Conservation (phyloP, 2,113 vertebrate genomes). For the Peucedramus taeniatus region DNA sequence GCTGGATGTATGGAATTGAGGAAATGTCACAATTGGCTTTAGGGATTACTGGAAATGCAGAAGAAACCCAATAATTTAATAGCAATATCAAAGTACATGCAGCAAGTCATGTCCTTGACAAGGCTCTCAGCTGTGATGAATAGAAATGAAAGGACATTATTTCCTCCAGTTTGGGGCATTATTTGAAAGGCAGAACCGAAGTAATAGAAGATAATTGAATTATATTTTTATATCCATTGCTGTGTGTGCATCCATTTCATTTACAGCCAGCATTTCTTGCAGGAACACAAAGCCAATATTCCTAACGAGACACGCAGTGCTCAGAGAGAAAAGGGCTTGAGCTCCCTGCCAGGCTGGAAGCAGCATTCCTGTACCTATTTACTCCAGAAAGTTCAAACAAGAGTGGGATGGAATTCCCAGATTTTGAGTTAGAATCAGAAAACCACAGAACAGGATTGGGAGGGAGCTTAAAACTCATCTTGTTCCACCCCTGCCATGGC, state of each 20-base stretch:
- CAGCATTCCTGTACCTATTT: background rate
- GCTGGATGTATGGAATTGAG: background rate
- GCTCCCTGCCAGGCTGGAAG: background rate
- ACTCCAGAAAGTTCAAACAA: background rate
- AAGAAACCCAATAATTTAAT: constrained; percentile 3
- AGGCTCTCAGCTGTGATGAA: background rate
- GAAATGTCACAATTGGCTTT: constrained; percentile 4
- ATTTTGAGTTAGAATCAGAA: background rate
- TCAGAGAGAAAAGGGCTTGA: background rate
- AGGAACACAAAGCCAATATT: background rate
- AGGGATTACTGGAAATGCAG: constrained; percentile 3
- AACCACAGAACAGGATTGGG: background rate
- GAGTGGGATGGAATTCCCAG: background rate
- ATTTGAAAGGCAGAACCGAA: background rate
- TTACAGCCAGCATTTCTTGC: background rate
- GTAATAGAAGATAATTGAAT: background rate
- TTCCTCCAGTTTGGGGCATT: background rate
- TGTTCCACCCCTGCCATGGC: rapidly evolving
- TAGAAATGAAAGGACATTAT: background rate
- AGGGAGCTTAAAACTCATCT: rapidly evolving
- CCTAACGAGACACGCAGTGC: background rate
- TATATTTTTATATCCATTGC: background rate
- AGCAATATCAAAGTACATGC: background rate
- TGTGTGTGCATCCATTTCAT: background rate
- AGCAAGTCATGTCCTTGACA: constrained; percentile 9